Percentiles rank a stretch among this genome's conserved stretches.
phyloP scores from a whole-genome alignment of 2,888 invertebrate genomes.

The Drosophila testacea region DNA sequence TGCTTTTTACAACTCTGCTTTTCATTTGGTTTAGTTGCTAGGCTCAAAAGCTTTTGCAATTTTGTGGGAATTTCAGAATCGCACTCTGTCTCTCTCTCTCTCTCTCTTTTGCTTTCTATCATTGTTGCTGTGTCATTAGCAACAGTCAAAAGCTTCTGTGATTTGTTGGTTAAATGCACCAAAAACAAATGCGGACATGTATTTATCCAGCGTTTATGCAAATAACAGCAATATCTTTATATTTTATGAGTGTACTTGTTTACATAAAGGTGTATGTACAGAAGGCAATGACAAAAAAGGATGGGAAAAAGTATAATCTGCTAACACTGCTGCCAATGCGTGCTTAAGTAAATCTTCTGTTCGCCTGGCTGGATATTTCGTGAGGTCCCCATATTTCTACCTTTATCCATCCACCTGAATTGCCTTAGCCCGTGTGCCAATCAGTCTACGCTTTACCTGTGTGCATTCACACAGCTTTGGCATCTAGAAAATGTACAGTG shows the following conservation, averaged over 20 bases:
- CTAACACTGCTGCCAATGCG: slow-evolving; percentile 50
- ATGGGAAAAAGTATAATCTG: slow-evolving; percentile 2
- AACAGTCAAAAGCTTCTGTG: slow-evolving; percentile 28
- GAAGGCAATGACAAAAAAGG: slow-evolving; percentile 6
- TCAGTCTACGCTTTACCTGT: slow-evolving; percentile 24
- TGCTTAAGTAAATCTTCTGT: slow-evolving; percentile 59
- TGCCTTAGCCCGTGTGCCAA: slow-evolving; percentile 25
- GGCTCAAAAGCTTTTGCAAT: slow-evolving; percentile 41
- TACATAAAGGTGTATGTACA: background rate
- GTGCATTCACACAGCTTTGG: slow-evolving; percentile 11
- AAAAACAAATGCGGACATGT: slow-evolving; percentile 28
- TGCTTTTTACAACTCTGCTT: slow-evolving; percentile 57
- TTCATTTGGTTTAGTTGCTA: slow-evolving; percentile 56
- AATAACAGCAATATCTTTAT: slow-evolving; percentile 56
- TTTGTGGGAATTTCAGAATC: slow-evolving; percentile 12
- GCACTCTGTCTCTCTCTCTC: background rate
- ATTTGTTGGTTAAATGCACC: slow-evolving; percentile 54
- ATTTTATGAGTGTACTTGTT: slow-evolving; percentile 22
- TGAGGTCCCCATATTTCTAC: slow-evolving; percentile 10
- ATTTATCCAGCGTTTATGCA: slow-evolving; percentile 59
- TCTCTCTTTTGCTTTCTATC: slow-evolving; percentile 5
- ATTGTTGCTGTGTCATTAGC: slow-evolving; percentile 41
- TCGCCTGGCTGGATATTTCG: slow-evolving; percentile 36
- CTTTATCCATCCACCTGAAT: background rate
- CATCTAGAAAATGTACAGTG: slow-evolving; percentile 27